These are phyloP conservation scores for Clarias laeviceps DNA, from an alignment of 2,797 vertebrate genomes.

Conservation along the genomic window DNA sequence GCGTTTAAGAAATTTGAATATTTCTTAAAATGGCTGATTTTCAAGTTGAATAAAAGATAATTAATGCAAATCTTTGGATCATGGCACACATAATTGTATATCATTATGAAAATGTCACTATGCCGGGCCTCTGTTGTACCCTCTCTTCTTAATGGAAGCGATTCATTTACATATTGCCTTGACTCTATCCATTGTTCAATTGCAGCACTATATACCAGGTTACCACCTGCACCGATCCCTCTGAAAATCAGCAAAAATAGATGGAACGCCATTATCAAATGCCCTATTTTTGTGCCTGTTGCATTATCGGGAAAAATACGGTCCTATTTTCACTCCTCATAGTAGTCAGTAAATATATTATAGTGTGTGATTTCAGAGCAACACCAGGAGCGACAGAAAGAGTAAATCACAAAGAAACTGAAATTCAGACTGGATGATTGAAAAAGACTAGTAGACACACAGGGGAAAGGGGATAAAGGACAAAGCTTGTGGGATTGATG, in stretches of 20 bases:
- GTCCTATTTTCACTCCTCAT: not conserved
- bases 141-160: not conserved
- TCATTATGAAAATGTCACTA: constrained; percentile 6
- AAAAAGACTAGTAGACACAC: constrained; percentile 9
- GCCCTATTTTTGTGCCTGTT: not conserved
- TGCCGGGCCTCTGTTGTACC: not conserved
- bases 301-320: not conserved
- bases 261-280: not conserved
- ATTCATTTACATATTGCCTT: not conserved
- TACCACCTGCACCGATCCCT: not conserved
- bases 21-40: not conserved
- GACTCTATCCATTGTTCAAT: not conserved
- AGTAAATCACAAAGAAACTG: not conserved
- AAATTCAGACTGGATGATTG: not conserved
- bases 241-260: not conserved
- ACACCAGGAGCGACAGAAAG: not conserved
- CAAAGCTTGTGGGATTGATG: constrained; percentile 33
- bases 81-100: not conserved
- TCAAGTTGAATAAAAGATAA: not conserved
- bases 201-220: not conserved
- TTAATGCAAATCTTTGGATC: not conserved
- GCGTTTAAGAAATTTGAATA: not conserved
- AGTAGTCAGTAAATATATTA: not conserved
- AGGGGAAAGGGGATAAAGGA: constrained; percentile 24
- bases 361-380: not conserved